Base-by-base conservation (phyloP, 1,140 invertebrate genomes). In the Hermetia illucens region DNA sequence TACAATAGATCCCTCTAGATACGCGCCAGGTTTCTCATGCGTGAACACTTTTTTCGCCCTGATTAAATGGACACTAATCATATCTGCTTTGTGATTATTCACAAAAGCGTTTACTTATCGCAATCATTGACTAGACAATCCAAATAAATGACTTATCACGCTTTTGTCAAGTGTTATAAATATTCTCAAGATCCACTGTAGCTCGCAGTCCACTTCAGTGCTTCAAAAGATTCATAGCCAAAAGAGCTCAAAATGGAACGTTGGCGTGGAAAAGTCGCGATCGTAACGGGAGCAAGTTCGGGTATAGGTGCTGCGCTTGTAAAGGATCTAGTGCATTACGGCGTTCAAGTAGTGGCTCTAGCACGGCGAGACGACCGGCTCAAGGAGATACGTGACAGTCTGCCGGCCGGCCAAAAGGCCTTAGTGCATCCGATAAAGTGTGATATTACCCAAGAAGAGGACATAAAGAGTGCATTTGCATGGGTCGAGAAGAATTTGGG, bases 231-330 rank as follows among this genome's bases (percentile, higher is more conserved):
- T n/a, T n/a, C n/a, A n/a, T n/a, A n/a, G n/a, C 24, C 24, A 13
- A 27, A 27, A 27, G 24, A 27, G 24, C 31, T 27, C 8, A 49
- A 27, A 36, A 82, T 79, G 79, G 75, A 80, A 25, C 63, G 69
- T 27, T 81, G 77, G 74, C 39, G 32, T 2, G 73, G 73, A 25
- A 70, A 71, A 40, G 68, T 77, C 0, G 81, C 76, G 1, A 64
- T 84, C 9, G 72, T 86, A 16, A 83, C 80, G 2, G 80, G 78
- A 0, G 78, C 77, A 2, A 80, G 75, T 38, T 60, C 65, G 0
- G 82, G 81, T 0, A 82, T 85, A 5, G 80, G 82, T 0, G 68
- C 69, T 0, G 68, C 59, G 0, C 56, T 74, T 3, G 62, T 63
- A n/a, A 54, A 63, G 34, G 43, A 52, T 2, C 53, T 85, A 2